These are phyloP conservation scores for Lasioglossum vierecki DNA, from an alignment of 2,888 invertebrate genomes.

Conservation along the genomic window DNA sequence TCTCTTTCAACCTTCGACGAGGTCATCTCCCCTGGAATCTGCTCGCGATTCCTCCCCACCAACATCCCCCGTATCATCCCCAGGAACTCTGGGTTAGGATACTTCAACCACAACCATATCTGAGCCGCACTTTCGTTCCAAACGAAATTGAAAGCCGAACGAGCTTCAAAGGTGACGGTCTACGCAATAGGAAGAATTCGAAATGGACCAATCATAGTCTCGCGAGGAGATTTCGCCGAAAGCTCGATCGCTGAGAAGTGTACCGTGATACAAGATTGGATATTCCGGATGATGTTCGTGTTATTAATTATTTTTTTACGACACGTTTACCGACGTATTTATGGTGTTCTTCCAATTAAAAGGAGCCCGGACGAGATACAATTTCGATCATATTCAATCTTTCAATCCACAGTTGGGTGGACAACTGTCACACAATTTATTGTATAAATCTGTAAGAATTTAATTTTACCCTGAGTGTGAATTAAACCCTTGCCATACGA, in stretches of 20 bases:
- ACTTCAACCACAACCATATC: not conserved
- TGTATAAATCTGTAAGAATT: no score
- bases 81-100: not conserved
- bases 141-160: not conserved
- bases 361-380: no score
- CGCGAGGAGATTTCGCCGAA: not conserved
- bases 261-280: not conserved
- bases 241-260: not conserved
- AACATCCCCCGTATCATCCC: not conserved
- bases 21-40: constrained; percentile 59
- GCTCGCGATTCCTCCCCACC: not conserved
- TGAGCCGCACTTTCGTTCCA: not conserved
- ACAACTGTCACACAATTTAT: no score
- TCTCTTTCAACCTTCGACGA: constrained; percentile 59
- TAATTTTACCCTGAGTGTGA: no score
- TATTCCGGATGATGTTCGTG: not conserved
- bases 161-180: not conserved
- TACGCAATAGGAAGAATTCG: not conserved
- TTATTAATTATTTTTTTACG: not conserved
- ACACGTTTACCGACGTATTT: not conserved
- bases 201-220: not conserved
- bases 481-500: no score
- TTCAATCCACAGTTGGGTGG: no score
- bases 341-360: no score
- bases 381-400: no score